Conservation (phyloP, 2,797 vertebrate genomes). For the Martes flavigula region DNA sequence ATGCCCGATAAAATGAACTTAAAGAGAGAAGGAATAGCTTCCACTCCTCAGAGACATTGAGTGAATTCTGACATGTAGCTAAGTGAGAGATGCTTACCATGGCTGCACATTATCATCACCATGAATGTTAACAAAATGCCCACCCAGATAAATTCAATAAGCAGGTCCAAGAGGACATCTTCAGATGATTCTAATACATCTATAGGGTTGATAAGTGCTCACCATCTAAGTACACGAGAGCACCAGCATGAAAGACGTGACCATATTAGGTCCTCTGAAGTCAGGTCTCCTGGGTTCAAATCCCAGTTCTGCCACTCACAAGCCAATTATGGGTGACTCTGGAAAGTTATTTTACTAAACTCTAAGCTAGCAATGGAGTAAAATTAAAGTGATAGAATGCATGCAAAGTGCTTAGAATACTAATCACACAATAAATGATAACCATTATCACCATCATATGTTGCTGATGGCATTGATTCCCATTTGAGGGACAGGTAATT, state of each 20-base stretch:
- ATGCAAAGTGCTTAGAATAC: slow-evolving; percentile 38
- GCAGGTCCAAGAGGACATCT: neutral
- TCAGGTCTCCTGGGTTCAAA: slow-evolving; percentile 32
- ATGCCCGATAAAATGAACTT: neutral
- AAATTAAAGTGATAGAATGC: slow-evolving; percentile 31
- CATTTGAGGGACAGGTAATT: slow-evolving; percentile 67
- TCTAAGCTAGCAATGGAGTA: slow-evolving; percentile 26
- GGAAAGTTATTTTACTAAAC: slow-evolving; percentile 31
- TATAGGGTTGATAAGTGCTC: neutral
- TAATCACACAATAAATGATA: slow-evolving; percentile 61
- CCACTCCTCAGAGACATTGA: neutral
- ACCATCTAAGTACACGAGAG: neutral
- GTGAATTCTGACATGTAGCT: neutral
- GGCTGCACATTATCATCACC: neutral
- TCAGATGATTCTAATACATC: neutral
- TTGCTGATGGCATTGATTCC: slow-evolving; percentile 45
- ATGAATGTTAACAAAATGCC: neutral
- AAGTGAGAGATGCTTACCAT: neutral
- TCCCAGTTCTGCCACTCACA: neutral
- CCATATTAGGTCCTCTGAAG: neutral
- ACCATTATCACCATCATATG: slow-evolving; percentile 42
- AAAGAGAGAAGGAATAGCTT: neutral
- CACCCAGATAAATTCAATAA: neutral
- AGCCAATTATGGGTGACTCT: neutral
- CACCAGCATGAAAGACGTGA: neutral